These are phyloP conservation scores for Chascanopsetta lugubris DNA, from an alignment of 2,113 vertebrate species.

Conservation along the genomic window DNA sequence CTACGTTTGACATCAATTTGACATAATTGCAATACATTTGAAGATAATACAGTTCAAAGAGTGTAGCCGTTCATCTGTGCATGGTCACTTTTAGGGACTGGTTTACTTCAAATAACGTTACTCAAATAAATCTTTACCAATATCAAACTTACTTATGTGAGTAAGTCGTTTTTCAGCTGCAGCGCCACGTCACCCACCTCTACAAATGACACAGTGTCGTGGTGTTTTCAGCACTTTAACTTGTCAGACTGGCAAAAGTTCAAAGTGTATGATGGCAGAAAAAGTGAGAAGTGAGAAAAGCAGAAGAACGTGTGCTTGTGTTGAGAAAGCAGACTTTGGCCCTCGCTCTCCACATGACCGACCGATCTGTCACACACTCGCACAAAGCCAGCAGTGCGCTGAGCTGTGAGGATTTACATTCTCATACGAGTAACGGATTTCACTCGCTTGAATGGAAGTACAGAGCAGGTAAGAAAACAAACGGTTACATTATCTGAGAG, in stretches of 20 bases:
- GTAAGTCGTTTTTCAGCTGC: too few relatives aligned
- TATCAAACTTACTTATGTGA: too few relatives aligned
- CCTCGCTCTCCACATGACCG: constrained; percentile 15
- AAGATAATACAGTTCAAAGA: too few relatives aligned
- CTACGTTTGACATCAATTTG: too few relatives aligned
- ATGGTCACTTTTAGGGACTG: too few relatives aligned
- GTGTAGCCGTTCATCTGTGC: too few relatives aligned
- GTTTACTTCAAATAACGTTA: too few relatives aligned
- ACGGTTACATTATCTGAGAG: not conserved
- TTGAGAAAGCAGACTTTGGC: constrained; percentile 24
- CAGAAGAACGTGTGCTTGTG: constrained; percentile 38
- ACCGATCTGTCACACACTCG: constrained; percentile 15
- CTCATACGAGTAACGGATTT: constrained; percentile 3
- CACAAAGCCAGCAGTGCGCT: not conserved
- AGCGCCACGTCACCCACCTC: too few relatives aligned
- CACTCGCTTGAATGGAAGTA: not conserved
- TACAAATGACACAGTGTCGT: too few relatives aligned
- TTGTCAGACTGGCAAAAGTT: not conserved
- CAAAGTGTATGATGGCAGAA: not conserved
- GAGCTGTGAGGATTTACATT: constrained; percentile 1
- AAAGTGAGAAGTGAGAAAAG: constrained; percentile 24
- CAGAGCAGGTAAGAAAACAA: constrained; percentile 35
- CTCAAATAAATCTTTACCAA: too few relatives aligned
- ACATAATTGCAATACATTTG: too few relatives aligned
- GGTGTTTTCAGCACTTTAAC: too few relatives aligned